Evolutionary conservation across 2,113 vertebrate genomes (phyloP), one percentile per base, ranked within the genome.

Genomic region (Coregonus clupeaformis): DNA sequence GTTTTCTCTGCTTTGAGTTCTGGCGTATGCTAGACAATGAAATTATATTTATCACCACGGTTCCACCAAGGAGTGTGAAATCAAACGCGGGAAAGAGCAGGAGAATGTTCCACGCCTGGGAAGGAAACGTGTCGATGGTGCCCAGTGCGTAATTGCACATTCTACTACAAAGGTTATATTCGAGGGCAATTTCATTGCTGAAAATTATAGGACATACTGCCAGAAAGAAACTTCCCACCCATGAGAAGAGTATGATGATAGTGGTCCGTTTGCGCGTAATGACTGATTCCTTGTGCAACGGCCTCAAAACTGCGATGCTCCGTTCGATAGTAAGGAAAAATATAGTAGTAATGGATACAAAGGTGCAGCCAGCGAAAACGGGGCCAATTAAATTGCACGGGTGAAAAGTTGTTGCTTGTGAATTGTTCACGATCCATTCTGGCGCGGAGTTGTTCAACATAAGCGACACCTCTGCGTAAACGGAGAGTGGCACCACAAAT

Each of bases 301-400:
- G 93, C 66, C 82, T 86, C 70, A 95, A 11, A 72, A 95, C 92
- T 0, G 94, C 93, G 1, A 95, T 86, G 89, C 91, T 89, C 64
- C 93, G 80, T 80, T 95, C 93, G 0, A 94, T 85, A 0, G 91
- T 92, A 65, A 95, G 81, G 7, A 94, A 73, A 69, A 94, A 94
- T 4, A 94, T 93, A 7, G 93, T 95, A 0, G 90, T 92, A 36
- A 94, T 94, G 71, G 93, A 95, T 16, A 94, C 93, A 32, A 94
- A 77, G 0, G 93, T 95, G 88, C 93, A 95, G 0, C 93, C 93
- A 2, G 93, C 92, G 14, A 94, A 95, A 67, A 94, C 77, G 1
- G 93, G 93, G 0, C 92, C 94, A 0, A 93, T 89, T 0, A 93
- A 20, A 64, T 72, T 89, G 65, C 93, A 94, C 0, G 93, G 93